phyloP scores from a whole-genome alignment of 2,113 vertebrate genomes.

The Callospermophilus lateralis region DNA sequence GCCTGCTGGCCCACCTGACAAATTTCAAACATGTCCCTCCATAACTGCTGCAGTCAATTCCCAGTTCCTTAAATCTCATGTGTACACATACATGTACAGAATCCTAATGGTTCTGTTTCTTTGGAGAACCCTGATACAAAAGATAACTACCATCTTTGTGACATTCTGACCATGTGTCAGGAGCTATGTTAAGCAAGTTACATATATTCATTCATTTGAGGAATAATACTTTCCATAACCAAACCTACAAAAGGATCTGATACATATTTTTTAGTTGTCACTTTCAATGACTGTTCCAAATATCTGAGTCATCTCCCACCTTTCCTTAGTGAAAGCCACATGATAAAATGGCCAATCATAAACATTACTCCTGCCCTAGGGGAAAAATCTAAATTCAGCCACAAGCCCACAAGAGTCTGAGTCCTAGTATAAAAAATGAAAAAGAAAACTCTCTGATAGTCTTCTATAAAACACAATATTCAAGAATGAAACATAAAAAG shows the following conservation, averaged over 20 bases:
- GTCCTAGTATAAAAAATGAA: slow-evolving; percentile 62
- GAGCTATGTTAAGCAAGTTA: not conserved
- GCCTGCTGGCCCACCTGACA: not conserved
- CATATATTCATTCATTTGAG: not conserved
- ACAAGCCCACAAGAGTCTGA: slow-evolving; percentile 27
- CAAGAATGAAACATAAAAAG: slow-evolving; percentile 71
- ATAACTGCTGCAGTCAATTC: not conserved
- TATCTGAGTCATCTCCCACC: not conserved
- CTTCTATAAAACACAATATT: slow-evolving; percentile 73
- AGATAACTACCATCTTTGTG: not conserved
- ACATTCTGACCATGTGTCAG: not conserved
- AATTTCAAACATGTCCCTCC: not conserved
- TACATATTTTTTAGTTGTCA: not conserved
- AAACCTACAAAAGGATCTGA: not conserved
- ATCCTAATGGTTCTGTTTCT: not conserved
- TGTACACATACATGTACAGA: not conserved
- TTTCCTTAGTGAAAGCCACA: not conserved
- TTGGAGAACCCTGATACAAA: not conserved
- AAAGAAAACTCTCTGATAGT: slow-evolving; percentile 53
- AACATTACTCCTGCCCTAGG: not conserved
- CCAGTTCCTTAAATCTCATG: not conserved
- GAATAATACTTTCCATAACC: not conserved
- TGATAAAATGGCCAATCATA: not conserved
- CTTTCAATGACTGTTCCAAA: not conserved
- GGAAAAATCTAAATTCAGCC: not conserved